These are phyloP conservation scores for Podarcis raffonei DNA, from an alignment of 2,113 vertebrate species.

Conservation along the genomic window DNA sequence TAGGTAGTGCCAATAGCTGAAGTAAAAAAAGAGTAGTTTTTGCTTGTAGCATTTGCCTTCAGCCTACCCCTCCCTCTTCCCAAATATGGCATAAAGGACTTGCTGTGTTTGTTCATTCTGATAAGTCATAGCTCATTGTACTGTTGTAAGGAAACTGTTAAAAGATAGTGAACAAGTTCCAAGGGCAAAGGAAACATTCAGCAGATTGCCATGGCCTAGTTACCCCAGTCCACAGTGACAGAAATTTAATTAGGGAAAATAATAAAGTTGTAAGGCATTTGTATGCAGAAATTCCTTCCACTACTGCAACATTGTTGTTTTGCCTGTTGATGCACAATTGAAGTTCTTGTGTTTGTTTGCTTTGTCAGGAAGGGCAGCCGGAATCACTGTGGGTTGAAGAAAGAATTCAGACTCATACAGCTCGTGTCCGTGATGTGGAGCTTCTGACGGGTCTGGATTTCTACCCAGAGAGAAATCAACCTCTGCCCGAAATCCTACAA, in stretches of 20 bases:
- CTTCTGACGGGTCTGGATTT: slow-evolving; percentile 93
- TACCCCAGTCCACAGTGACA: background rate
- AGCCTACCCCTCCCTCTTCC: background rate
- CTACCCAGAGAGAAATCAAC: slow-evolving; percentile 82
- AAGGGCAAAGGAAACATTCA: background rate
- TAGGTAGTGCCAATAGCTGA: background rate
- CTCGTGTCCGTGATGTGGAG: slow-evolving; percentile 90
- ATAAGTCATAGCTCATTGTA: background rate
- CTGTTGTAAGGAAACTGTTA: background rate
- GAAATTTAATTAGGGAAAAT: background rate
- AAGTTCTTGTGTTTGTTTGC: slow-evolving; percentile 39
- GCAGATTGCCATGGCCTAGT: background rate
- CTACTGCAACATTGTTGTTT: background rate
- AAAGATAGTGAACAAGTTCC: background rate
- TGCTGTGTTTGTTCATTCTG: background rate
- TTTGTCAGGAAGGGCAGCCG: slow-evolving; percentile 70
- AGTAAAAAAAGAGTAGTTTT: background rate
- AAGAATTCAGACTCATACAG: slow-evolving; percentile 82
- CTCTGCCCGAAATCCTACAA: slow-evolving; percentile 83
- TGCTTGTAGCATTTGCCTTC: background rate
- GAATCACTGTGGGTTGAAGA: slow-evolving; percentile 81
- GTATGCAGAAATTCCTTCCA: background rate
- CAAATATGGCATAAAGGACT: no score
- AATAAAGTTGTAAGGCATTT: background rate
- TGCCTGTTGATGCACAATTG: background rate